Evolutionary conservation across 1,140 invertebrate species (phyloP), one percentile per base, ranked within the genome.

Genomic region (Brachionus angularis): DNA sequence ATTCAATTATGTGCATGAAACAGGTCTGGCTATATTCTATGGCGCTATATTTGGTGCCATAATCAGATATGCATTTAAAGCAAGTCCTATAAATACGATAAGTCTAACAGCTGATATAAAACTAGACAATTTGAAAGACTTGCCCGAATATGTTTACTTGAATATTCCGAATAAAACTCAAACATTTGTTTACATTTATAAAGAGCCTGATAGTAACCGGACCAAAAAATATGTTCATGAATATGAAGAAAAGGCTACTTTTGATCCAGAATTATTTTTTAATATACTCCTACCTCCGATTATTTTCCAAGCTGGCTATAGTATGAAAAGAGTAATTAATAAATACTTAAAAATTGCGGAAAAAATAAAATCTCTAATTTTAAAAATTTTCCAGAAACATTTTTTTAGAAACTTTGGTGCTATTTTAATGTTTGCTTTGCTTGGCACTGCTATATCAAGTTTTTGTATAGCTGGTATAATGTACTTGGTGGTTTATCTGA

Each of bases 271-370:
- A 83, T 91, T 97, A 77, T 98, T 98, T 82, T 98, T 98, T 81
- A 98, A 98, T 81, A 93, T 98, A 44, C 90, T 98, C 76, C 83
- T 98, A 52, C 95, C 95, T 52, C 93, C 95, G 4, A 97, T 98
- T 67, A 98, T 98, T 75, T 98, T 98, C 79, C 90, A 96, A 84
- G 95, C 95, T 72, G 95, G 94, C n/a, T 98, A 97, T 81, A 93
- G 90, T 75, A 86, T 98, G 74, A 97, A 97, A 83, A 86, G 92
- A 82, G 92, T 55, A 55, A 7, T 21, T 34, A 33, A 5, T 33
- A 33, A 55, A 33, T 33, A 10, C 12, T 31, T n/a, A 27, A 67
- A 72, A 74, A 74, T 70, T 74, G n/a, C n/a, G n/a, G n/a, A n/a
- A n/a, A n/a, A n/a, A n/a, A n/a, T n/a, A n/a, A n/a, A n/a, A n/a